Base-by-base conservation (phyloP, 2,888 invertebrate genomes). In the Sympetrum striolatum region DNA sequence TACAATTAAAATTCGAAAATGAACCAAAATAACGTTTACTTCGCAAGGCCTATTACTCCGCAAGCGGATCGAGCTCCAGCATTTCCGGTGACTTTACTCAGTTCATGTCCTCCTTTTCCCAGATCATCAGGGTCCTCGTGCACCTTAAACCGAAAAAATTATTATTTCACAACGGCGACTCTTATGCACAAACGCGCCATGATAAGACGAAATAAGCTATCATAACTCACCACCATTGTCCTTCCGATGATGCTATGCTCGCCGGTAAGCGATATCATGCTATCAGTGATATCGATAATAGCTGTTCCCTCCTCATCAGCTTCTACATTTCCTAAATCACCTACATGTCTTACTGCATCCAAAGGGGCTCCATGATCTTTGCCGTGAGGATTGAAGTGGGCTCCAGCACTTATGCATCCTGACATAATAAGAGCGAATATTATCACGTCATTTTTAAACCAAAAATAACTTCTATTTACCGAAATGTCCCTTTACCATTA, bases 121-220 rank as follows among this genome's bases (percentile, higher is more conserved):
- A 99, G 94, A 94, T 99, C 99, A 94, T 99, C 99, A 0, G 96
- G 96, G 94, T 98, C 98, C 80, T 97, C 98, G 94, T 99, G 99
- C 12, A 99, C 94, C 95, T 95, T 91, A 64, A 37, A 37, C 25
- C 37, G 12, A 22, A 22, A 60, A 22, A n/a, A 86, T 37, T 10
- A 58, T 10, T 35, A 22, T 2, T 10, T 58, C 0, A 37, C 37
- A 14, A 6, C 3, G 8, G 22, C 18, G 15, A 18, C 18, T 18
- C 18, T 10, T 8, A 44, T 8, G 22, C n/a, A 64, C 8, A 64
- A 64, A 0, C 31, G 53, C 2, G 31, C 1, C 12, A 10, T 22
- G 5, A 53, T 25, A 64, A 10, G 0, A 5, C 6, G 1, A 14
- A 60, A 60, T 15, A 91, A 80, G 4, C n/a, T n/a, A n/a, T n/a